Evolutionary conservation across 1,140 invertebrate genomes (phyloP).

Genomic region (Lordiphosa collinella): DNA sequence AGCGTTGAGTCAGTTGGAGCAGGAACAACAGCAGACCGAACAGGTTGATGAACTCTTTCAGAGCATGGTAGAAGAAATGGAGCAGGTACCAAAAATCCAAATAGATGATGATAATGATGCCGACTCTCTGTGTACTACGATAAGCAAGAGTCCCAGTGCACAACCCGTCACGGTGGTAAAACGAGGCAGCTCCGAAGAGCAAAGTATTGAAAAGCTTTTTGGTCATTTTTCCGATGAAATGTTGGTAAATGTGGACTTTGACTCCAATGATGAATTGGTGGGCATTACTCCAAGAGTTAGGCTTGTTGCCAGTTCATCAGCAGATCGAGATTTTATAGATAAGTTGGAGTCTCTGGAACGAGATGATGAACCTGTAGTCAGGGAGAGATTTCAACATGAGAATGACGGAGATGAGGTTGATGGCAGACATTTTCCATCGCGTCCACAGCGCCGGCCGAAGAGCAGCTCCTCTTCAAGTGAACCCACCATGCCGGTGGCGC

Average conservation of each 20-base stretch:
- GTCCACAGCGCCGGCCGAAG: conserved; percentile 62
- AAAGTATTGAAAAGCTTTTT: conserved; percentile 75
- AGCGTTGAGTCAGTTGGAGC: conserved; percentile 30
- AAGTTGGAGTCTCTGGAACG: conserved; percentile 54
- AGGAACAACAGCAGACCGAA: conserved; percentile 16
- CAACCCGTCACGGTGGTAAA: conserved; percentile 61
- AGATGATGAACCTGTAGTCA: conserved; percentile 26
- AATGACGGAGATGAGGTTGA: conserved; percentile 32
- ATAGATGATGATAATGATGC: conserved; percentile 44
- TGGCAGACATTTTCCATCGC: conserved; percentile 46
- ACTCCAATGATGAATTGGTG: conserved; percentile 72
- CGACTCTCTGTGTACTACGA: conserved; percentile 68
- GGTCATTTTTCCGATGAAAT: conserved; percentile 69
- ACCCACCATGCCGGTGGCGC: conserved; percentile 43
- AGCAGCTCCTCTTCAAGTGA: conserved; percentile 72
- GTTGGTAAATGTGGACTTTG: conserved; percentile 72
- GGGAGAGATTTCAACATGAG: conserved; percentile 2
- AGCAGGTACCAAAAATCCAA: conserved; percentile 4
- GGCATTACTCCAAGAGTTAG: conserved; percentile 44
- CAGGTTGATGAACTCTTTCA: conserved; percentile 49
- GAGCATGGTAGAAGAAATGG: conserved; percentile 48
- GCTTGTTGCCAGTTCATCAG: conserved; percentile 12
- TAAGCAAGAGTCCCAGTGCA: conserved; percentile 73
- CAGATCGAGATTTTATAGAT: conserved; percentile 52
- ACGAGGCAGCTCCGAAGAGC: conserved; percentile 69